Evolutionary conservation across 2,113 vertebrate species (phyloP), one percentile per base, ranked within the genome.

Genomic region (Aplodontia rufa): DNA sequence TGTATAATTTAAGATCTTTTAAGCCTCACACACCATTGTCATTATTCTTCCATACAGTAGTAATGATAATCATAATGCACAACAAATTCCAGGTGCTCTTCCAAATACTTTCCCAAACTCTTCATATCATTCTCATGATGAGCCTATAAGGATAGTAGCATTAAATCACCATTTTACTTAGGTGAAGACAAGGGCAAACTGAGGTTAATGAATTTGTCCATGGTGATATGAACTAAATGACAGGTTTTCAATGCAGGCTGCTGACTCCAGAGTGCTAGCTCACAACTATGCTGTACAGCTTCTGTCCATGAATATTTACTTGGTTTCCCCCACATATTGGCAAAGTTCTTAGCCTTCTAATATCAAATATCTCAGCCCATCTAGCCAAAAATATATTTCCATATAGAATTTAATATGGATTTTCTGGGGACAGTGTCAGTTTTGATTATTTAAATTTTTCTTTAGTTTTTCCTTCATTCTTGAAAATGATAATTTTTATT

Each of bases 391-490:
- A 62, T 7, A 37, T 17, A 76, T 79, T 92, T 83, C 69, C 64
- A 45, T 80, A 28, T 79, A 71, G 30, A 75, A 75, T 49, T 74
- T 42, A 87, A 64, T 71, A 4, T 37, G 12, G 17, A 55, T 91
- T 78, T 95, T 75, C 35, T 79, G 26, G 58, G 55, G 55, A 6
- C 22, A 87, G 42, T 11, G 8, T 68, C 40, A 40, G 55, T 28
- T 86, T 81, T 75, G 1, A 42, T 83, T 28, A 62, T 66, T 71
- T 90, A n/a, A 82, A 75, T 42, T 80, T 55, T 1, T 90, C 35
- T 85, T 76, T 40, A 75, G 69, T 32, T 72, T 94, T 94, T 62
- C n/a, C 19, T 90, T 66, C 20, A 47, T 32, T 88, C 45, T 93
- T 88, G 12, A 45, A 82, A 87, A 79, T 40, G 47, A 75, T 10